Evolutionary conservation across 2,797 vertebrate species (phyloP).

Genomic region (Lerista edwardsae): DNA sequence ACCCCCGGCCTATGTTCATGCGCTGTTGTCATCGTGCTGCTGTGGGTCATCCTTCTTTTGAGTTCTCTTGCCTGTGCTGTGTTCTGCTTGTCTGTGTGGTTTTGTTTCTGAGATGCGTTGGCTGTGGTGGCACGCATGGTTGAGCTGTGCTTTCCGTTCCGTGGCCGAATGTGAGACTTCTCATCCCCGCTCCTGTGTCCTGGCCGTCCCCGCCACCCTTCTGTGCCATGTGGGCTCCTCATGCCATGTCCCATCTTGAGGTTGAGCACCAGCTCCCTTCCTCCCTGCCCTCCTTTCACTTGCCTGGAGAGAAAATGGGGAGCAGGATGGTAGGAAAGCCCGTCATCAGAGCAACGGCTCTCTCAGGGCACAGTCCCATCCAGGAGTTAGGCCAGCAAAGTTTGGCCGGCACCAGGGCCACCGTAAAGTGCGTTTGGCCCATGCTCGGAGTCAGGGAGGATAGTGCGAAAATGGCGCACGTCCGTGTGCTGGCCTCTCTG

Average conservation of each 20-base stretch:
- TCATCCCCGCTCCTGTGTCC: conserved; percentile 56
- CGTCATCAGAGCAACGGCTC: neutral
- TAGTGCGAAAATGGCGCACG: too few relatives aligned
- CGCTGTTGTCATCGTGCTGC: neutral
- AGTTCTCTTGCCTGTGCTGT: conserved; percentile 2
- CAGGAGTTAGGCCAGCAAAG: too few relatives aligned
- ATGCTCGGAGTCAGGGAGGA: too few relatives aligned
- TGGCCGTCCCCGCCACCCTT: conserved; percentile 40
- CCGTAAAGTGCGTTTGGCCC: too few relatives aligned
- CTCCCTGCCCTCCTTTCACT: neutral
- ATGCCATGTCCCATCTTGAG: too few relatives aligned
- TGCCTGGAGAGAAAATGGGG: neutral
- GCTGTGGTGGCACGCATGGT: conserved; percentile 74
- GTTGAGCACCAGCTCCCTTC: neutral
- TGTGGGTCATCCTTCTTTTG: neutral
- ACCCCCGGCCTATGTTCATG: neutral
- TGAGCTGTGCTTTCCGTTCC: conserved; percentile 83
- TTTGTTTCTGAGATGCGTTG: conserved; percentile 80
- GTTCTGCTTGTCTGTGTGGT: conserved; percentile 78
- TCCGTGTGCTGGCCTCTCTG: too few relatives aligned
- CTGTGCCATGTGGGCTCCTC: neutral
- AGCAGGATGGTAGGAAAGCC: neutral
- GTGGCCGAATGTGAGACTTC: conserved; percentile 67
- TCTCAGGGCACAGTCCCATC: too few relatives aligned
- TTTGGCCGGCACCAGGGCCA: too few relatives aligned